These are phyloP conservation scores for Tanaodytes sp. DNA, from an alignment of 2,888 invertebrate genomes.

Conservation along the genomic window DNA sequence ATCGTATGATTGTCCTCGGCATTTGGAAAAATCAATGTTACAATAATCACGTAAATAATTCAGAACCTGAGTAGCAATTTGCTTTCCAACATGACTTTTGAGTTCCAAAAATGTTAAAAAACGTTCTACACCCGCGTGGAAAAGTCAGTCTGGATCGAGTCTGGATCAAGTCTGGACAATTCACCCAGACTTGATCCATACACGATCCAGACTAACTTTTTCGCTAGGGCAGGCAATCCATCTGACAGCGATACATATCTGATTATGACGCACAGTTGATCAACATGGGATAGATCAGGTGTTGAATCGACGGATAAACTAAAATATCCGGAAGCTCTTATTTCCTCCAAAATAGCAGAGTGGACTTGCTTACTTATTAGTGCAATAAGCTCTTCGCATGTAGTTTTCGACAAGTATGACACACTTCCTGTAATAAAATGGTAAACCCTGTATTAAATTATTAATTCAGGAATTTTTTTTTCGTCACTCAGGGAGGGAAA, in stretches of 20 bases:
- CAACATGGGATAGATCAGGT: constrained; percentile 45
- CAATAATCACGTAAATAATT: not conserved
- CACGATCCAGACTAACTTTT: too few relatives aligned
- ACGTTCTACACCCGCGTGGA: too few relatives aligned
- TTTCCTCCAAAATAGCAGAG: not conserved
- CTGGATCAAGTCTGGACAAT: too few relatives aligned
- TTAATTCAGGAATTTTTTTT: too few relatives aligned
- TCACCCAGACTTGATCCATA: too few relatives aligned
- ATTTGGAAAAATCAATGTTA: not conserved
- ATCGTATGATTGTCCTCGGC: not conserved
- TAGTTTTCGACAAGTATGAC: not conserved
- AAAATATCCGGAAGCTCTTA: constrained; percentile 18
- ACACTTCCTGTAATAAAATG: too few relatives aligned
- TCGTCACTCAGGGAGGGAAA: too few relatives aligned
- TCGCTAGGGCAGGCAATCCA: constrained; percentile 24
- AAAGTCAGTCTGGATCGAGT: too few relatives aligned
- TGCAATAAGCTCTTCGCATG: constrained; percentile 9
- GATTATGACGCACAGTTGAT: constrained; percentile 28
- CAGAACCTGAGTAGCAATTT: not conserved
- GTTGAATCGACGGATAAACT: constrained; percentile 53
- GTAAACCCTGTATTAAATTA: too few relatives aligned
- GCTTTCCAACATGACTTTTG: not conserved
- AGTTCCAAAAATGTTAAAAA: not conserved
- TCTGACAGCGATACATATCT: constrained; percentile 30
- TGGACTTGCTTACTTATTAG: too few relatives aligned